Conservation (phyloP, 2,797 vertebrate species). For the Limosa lapponica region DNA sequence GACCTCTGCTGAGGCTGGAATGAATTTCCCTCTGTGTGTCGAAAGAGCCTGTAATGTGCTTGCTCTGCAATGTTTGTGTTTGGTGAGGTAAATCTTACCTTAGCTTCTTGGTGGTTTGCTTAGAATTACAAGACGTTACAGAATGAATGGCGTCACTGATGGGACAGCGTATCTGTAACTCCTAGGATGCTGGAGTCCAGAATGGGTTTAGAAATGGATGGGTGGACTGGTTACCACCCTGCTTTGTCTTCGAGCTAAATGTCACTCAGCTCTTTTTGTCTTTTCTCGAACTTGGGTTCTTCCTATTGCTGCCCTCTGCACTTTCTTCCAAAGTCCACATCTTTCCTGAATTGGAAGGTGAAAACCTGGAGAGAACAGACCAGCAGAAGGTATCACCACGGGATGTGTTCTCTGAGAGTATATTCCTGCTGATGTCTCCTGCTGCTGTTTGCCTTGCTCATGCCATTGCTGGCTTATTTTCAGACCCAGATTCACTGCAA, state of each 20-base stretch:
- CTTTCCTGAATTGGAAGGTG: not conserved
- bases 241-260: not conserved
- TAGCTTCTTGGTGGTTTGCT: not conserved
- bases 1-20: not conserved
- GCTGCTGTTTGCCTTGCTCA: not conserved
- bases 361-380: not conserved
- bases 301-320: not conserved
- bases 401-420: not conserved
- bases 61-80: not conserved
- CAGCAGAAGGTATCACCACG: accelerated
- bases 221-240: not conserved
- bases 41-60: not conserved
- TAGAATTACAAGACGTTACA: not conserved
- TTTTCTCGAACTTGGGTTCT: not conserved
- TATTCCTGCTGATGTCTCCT: not conserved
- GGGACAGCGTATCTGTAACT: not conserved
- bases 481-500: not conserved
- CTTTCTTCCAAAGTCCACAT: not conserved
- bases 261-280: not conserved
- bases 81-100: not conserved
- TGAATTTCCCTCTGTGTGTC: not conserved
- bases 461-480: not conserved
- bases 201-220: not conserved
- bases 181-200: not conserved
- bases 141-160: not conserved